phyloP scores from a whole-genome alignment of 2,888 invertebrate genomes.

The Hesperia comma region DNA sequence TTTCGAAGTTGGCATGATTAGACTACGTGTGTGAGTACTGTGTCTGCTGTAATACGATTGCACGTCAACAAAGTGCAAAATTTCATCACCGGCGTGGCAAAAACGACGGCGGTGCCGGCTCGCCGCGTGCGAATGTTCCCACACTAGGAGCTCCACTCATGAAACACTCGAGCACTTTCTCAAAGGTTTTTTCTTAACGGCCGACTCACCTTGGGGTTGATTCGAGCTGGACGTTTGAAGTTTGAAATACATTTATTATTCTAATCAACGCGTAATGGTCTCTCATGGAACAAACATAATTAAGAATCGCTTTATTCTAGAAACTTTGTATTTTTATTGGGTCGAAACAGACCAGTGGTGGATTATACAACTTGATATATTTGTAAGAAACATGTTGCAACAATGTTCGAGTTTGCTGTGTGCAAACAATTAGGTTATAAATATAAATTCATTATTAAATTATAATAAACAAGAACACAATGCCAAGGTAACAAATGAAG shows the following conservation, averaged over 20 bases:
- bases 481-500: too few species aligned
- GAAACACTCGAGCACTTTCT: constrained; percentile 51
- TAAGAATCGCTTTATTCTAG: too few species aligned
- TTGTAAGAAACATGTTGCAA: too few species aligned
- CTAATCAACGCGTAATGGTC: not conserved
- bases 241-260: not conserved
- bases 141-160: constrained; percentile 44
- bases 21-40: not conserved
- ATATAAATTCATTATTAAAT: too few species aligned
- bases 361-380: too few species aligned
- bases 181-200: constrained; percentile 56
- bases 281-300: too few species aligned
- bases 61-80: constrained; percentile 22
- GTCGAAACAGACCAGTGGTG: too few species aligned
- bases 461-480: too few species aligned
- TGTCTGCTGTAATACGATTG: not conserved
- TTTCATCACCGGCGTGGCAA: constrained; percentile 40
- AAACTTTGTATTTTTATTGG: too few species aligned
- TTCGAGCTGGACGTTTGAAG: not conserved
- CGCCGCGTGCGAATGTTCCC: constrained; percentile 69
- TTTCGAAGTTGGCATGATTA: too few species aligned
- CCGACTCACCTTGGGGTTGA: constrained; percentile 44
- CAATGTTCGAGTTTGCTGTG: too few species aligned
- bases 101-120: constrained; percentile 41
- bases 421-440: too few species aligned